Base-by-base conservation (phyloP, 2,797 vertebrate species). In the Oreonectes daqikongensis region DNA sequence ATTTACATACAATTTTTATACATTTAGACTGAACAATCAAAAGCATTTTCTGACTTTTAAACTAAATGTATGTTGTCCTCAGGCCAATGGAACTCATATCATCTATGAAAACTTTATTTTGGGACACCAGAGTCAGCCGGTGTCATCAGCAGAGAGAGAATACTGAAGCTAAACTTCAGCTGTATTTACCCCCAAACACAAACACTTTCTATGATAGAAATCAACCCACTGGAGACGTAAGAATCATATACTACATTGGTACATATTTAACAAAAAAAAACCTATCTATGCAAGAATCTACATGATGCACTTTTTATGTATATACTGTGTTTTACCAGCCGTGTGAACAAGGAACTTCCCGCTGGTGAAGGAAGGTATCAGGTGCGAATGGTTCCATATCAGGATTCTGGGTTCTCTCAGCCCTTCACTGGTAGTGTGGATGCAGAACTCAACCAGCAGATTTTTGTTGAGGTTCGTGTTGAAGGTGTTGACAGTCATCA, bases 151-250 rank as follows among this genome's bases (percentile, higher is more conserved):
- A 87, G 89, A 5, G 4, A 87, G 55, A 88, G 12, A 61, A 81
- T 28, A 15, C 72, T 93, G 1, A 52, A 84, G 1, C 57, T 93
- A 46, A 8, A 0, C 3, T 93, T 93, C 81, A 69, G 18, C 78
- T 93, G 92, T 14, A 76, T 65, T 38, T 92, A 91, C n/a, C 80
- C 84, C 30, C 79, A 93, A 61, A 53, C 38, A 7, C 78, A 88
- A 66, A 85, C 88, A 2, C 10, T 91, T 5, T 89, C 88, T 5
- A 89, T 92, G 89, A 72, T 86, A n/a, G 85, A 71, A 60, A 86
- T 92, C 63, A 87, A 91, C 1, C 87, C 91, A 3, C 2, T 92
- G 4, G 88, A 90, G 57, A 91, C 91, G 89, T 90, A 18, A 17
- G 44, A n/a, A 4, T 38, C 0, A 17, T 10, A 40, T 40, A 28